Evolutionary conservation across 2,797 vertebrate species (phyloP), one percentile per base, ranked within the genome.

Genomic region (Sebastes vulpes): DNA sequence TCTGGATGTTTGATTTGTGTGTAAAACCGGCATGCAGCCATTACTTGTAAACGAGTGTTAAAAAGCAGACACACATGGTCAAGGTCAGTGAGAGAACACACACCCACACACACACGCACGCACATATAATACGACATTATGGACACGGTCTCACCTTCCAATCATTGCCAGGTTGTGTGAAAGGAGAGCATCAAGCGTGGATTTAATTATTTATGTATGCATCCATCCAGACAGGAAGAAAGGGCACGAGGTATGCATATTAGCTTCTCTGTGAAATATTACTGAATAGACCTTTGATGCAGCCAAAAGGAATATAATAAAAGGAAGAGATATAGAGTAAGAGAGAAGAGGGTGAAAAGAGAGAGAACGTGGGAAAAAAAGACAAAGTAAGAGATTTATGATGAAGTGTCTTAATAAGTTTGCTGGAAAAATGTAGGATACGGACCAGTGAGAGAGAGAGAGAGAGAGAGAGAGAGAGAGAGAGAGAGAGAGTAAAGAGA

Each of bases 201-300:
- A 67, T 68, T 90, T 89, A 83, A 92, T 92, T 91, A 93, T 94
- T 93, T 89, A 94, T 94, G 82, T 63, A 92, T 94, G 73, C 83
- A 83, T 83, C 68, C 82, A 83, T 83, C 68, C 75, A 81, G 87
- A 85, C 68, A 78, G 77, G 83, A 87, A 81, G 74, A 89, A 91
- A 92, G 92, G 85, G 87, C 86, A 83, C 35, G 31, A 80, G 84
- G 69, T 82, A 76, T 83, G 89, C 88, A 90, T 89, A 94, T 94
- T 92, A 83, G 90, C 86, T 89, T 87, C 89, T 86, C 82, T 86
- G 72, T 93, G 91, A 95, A 93, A 94, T 92, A 93, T 94, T 88
- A 93, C 90, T 63, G 65, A 87, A 74, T 25, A 90, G 92, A 92
- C 89, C 91, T 94, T 95, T 93, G 81, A 93, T 90, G 89, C 73